Evolutionary conservation across 2,797 vertebrate genomes (phyloP).

Genomic region (Peromyscus aztecus): DNA sequence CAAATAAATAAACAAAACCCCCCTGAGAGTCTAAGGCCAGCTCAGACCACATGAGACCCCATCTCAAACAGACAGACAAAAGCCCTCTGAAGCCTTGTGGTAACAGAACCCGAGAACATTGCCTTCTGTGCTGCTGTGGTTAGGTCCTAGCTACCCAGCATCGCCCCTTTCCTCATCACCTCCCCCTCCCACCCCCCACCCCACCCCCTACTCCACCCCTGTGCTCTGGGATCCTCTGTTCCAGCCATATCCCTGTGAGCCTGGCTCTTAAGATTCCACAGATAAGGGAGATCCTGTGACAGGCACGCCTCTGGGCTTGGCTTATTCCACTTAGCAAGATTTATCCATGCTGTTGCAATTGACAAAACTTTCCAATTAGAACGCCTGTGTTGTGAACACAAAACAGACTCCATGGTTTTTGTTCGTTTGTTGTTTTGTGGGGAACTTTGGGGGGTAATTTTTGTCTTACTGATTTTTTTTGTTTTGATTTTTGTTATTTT

Average conservation of each 20-base stretch:
- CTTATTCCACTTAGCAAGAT: not conserved
- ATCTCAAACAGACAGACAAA: not conserved
- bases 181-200: fast-evolving
- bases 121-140: not conserved
- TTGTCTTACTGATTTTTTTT: not conserved
- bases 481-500: not conserved
- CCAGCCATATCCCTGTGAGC: not conserved
- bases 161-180: not conserved
- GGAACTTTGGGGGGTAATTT: not conserved
- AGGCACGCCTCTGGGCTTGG: not conserved
- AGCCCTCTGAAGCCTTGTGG: not conserved
- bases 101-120: not conserved
- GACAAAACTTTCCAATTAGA: not conserved
- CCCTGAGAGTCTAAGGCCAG: not conserved
- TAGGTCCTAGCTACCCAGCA: not conserved
- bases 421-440: not conserved
- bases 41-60: not conserved
- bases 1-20: not conserved
- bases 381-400: not conserved
- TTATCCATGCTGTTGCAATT: not conserved
- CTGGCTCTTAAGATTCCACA: not conserved
- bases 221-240: not conserved
- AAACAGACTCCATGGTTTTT: not conserved
- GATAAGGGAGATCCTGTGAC: not conserved
- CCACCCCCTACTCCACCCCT: not conserved